These are phyloP conservation scores for Hyposoter dolosus DNA, from an alignment of 2,888 invertebrate genomes.

Conservation along the genomic window DNA sequence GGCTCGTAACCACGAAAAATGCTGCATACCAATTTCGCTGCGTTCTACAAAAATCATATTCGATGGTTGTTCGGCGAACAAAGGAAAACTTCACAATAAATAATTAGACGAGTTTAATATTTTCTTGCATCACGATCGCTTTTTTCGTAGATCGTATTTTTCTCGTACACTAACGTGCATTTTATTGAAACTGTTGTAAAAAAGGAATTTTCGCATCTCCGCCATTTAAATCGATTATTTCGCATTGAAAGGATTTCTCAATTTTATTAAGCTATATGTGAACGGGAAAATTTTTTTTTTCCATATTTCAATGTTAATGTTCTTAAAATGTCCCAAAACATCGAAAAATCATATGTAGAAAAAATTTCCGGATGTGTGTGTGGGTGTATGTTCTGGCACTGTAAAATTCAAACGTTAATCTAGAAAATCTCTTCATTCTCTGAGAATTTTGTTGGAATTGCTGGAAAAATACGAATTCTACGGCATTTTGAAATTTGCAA, in stretches of 20 bases:
- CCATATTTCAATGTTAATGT: too few species aligned
- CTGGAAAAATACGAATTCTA: too few species aligned
- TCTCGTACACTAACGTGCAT: background rate
- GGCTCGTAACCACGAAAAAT: background rate
- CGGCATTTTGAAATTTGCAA: too few species aligned
- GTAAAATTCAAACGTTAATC: too few species aligned
- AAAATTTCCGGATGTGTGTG: too few species aligned
- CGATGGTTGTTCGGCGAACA: background rate
- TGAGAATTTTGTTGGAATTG: too few species aligned
- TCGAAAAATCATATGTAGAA: too few species aligned
- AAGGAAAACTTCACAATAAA: background rate
- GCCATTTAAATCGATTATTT: background rate
- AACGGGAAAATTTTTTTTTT: too few species aligned
- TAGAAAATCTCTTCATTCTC: too few species aligned
- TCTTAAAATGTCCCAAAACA: too few species aligned
- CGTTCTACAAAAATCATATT: background rate
- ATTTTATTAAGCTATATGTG: too few species aligned
- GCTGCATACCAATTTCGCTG: background rate
- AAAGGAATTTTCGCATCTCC: background rate
- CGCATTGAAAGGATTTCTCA: background rate
- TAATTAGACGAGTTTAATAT: background rate
- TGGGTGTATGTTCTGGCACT: too few species aligned
- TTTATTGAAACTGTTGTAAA: background rate
- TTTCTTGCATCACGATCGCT: background rate
- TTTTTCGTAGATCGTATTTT: background rate